Evolutionary conservation across 1,140 invertebrate genomes (phyloP), one percentile per base, ranked within the genome.

Genomic region (Limonius californicus): DNA sequence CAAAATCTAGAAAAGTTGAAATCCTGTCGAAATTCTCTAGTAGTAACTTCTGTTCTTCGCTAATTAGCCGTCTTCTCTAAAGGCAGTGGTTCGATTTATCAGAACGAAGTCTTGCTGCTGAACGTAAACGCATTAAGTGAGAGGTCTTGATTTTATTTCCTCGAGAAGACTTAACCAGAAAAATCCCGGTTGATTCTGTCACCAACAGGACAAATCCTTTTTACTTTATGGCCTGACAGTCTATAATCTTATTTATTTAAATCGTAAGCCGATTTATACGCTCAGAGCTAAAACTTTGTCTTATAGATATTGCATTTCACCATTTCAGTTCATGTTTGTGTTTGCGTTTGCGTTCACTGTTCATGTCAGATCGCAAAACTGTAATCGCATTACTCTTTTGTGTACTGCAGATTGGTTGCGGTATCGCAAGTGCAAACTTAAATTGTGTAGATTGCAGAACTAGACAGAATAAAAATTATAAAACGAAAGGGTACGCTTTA

Each of bases 241-340:
- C 35, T 39, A 39, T 39, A 39, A 39, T 39, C 35, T 39, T 39
- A 39, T 39, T 39, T 39, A 14, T 39, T 39, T 39, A 39, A 39
- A 39, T 39, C n/a, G 35, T 39, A 39, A 39, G 35, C 35, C 35
- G 35, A 39, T 39, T 39, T 39, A 39, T 39, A 39, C 35, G 35
- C 35, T 39, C 8, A 39, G 8, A 39, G 7, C n/a, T 9, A 39
- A 39, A 39, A 14, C n/a, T 39, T 39, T 39, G n/a, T 39, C 35
- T 9, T 12, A 39, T 39, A 39, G 35, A 39, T 39, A 39, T 14
- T 39, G 11, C n/a, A 39, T 9, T 39, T 39, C n/a, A 39, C 35
- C 8, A 39, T 6, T 12, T 39, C n/a, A 39, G 9, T 3, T 27
- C 23, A 27, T n/a, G 23, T 27, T 27, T 27, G 23, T 27, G 9